Evolutionary conservation across 2,113 vertebrate genomes (phyloP).

Genomic region (Poicephalus meyeri): DNA sequence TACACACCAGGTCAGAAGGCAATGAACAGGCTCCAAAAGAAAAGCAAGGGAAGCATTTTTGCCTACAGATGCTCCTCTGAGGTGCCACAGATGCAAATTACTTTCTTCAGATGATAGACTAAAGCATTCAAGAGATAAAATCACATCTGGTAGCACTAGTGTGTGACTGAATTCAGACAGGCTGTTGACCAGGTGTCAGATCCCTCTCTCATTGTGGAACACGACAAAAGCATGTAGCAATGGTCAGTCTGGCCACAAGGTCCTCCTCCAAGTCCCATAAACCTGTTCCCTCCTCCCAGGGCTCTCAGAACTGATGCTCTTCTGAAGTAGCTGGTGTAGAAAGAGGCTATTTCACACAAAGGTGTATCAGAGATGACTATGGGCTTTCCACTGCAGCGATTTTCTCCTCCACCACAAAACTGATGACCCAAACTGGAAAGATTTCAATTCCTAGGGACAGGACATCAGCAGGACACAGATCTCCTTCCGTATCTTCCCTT

Average conservation of each 20-base stretch:
- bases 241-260: not conserved
- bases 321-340: not conserved
- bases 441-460: not conserved
- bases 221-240: not conserved
- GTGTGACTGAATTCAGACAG: not conserved
- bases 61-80: not conserved
- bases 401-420: not conserved
- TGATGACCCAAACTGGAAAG: not conserved
- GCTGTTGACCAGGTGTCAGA: not conserved
- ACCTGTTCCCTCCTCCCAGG: not conserved
- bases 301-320: not conserved
- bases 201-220: not conserved
- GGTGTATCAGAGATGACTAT: not conserved
- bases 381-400: not conserved
- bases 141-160: not conserved
- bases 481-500: not conserved
- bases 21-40: not conserved
- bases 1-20: not conserved
- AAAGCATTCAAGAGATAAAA: not conserved
- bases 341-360: not conserved
- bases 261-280: not conserved
- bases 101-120: not conserved
- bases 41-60: not conserved
- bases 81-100: not conserved
- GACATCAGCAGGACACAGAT: not conserved